Evolutionary conservation across 2,797 vertebrate genomes (phyloP), one percentile per base, ranked within the genome.

Genomic region (Poeciliopsis turneri): DNA sequence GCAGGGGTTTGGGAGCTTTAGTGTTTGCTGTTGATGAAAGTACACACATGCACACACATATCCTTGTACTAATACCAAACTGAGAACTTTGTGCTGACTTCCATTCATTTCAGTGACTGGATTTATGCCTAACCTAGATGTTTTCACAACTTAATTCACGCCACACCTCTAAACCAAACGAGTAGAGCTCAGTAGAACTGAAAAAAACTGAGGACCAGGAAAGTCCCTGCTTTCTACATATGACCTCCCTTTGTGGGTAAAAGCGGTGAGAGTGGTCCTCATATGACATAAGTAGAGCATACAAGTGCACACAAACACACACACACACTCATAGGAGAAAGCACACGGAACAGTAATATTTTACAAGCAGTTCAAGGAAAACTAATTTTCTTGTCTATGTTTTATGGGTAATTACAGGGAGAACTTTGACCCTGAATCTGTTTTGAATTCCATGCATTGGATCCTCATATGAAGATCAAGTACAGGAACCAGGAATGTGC

Each of bases 1-100:
- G 70, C 20, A 47, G 2, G 76, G 78, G 72, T 78, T 86, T 76
- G 76, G 66, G 1, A 49, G 84, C 74, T 83, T 89, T 84, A 77
- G 70, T 75, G 69, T 59, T 51, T 75, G 77, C 71, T 89, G 36
- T 55, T 70, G 55, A 64, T 64, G 10, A 64, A 64, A 5, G 30
- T 18, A 9, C 7, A 10, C 71, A 12, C 43, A 76, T 57, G 69
- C 45, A 70, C 23, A 49, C 49, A 51, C 49, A 2, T 2, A 51
- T 23, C 6, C 49, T 51, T 51, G 49, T 51, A 51, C 49, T 51
- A 51, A 51, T 20, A 2, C 49, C 49, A 51, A 51, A 23, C 20
- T 51, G 49, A 51, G 15, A 51, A 51, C 49, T 49, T 49, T 23
- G 18, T 51, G 20, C 7, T 51, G 49, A 51, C 49, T 23, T 51